Percentiles rank a stretch among this genome's conserved stretches.
Evolutionary conservation across 2,888 invertebrate species (phyloP).

Genomic region (Ectemnius lituratus): DNA sequence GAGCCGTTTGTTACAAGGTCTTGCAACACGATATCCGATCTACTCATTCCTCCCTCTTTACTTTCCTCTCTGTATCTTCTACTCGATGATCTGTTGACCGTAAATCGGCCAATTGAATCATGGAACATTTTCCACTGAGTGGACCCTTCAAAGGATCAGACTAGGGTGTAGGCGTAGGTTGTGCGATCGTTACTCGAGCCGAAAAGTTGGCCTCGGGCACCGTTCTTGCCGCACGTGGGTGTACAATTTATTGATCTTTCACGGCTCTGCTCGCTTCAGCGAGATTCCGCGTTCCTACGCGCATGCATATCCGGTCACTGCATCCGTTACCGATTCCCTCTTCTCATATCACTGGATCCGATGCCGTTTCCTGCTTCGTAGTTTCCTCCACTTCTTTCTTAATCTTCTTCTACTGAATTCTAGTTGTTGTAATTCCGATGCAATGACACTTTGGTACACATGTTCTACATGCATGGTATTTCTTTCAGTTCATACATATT

Average conservation of each 20-base stretch:
- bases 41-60: neutral
- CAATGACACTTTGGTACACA: too few relatives aligned
- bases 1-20: neutral
- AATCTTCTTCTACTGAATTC: too few relatives aligned
- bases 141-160: neutral
- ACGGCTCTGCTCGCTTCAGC: neutral
- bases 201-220: slow-evolving; percentile 1
- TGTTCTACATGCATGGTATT: too few relatives aligned
- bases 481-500: too few relatives aligned
- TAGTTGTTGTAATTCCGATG: too few relatives aligned
- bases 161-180: neutral
- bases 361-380: too few relatives aligned
- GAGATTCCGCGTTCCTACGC: slow-evolving; percentile 7
- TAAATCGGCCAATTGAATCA: too few relatives aligned
- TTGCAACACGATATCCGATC: neutral
- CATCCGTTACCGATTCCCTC: neutral
- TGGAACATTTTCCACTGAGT: too few relatives aligned
- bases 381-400: too few relatives aligned
- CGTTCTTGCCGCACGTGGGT: slow-evolving; percentile 7
- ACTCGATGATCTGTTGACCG: too few relatives aligned
- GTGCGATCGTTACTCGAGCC: slow-evolving; percentile 9
- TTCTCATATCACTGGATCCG: neutral
- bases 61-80: neutral
- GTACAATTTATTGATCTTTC: slow-evolving; percentile 6
- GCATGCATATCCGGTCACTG: slow-evolving; percentile 8